phyloP scores from a whole-genome alignment of 2,797 vertebrate genomes.

The Enteromius afrohamiltoni region DNA sequence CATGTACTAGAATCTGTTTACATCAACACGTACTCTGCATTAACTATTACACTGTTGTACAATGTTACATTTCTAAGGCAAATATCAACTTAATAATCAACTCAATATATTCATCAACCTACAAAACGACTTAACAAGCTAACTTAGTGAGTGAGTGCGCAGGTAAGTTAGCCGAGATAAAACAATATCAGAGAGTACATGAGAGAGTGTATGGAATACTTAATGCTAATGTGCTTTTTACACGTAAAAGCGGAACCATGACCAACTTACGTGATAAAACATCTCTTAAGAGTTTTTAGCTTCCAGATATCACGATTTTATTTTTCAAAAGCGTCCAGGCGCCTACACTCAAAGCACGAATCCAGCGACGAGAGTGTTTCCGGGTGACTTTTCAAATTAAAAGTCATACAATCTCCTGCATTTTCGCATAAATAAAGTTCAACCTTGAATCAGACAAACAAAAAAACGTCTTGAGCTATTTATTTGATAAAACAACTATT shows the following conservation, averaged over 20 bases:
- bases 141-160: not conserved
- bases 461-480: not conserved
- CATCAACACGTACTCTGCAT: not conserved
- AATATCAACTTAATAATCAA: not conserved
- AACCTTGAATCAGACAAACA: not conserved
- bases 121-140: not conserved
- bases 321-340: no score
- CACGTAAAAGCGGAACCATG: not conserved
- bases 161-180: not conserved
- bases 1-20: no score
- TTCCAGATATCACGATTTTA: not conserved
- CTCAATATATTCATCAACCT: not conserved
- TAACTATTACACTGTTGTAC: not conserved
- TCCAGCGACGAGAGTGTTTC: not conserved
- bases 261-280: slow-evolving; percentile 71
- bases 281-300: slow-evolving; percentile 53
- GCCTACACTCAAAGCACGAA: not conserved
- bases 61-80: no score
- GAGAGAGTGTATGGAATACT: not conserved
- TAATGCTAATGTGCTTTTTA: not conserved
- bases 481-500: not conserved
- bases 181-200: not conserved
- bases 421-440: not conserved
- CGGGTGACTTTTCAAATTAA: slow-evolving; percentile 21
- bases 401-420: not conserved